These are phyloP conservation scores for Neostethus bicornis DNA, from an alignment of 2,797 vertebrate species.

Conservation along the genomic window DNA sequence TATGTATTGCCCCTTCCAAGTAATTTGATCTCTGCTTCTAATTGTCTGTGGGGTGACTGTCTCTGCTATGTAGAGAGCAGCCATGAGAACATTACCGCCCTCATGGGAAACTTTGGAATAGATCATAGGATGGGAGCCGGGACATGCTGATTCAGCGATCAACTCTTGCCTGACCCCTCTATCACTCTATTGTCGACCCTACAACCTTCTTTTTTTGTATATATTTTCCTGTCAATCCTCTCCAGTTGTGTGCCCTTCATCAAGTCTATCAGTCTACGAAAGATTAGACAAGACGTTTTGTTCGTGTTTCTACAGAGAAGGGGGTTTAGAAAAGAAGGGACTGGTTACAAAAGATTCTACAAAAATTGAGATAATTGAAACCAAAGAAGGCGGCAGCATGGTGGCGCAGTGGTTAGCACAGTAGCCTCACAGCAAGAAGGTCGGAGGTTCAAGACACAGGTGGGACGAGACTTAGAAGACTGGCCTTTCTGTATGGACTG, in stretches of 20 bases:
- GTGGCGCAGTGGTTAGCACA: too few species aligned
- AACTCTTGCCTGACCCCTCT: constrained; percentile 25
- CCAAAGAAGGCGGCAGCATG: too few species aligned
- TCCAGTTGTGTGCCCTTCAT: constrained; percentile 38
- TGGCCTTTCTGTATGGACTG: too few species aligned
- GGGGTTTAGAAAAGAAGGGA: neutral
- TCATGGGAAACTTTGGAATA: constrained; percentile 65
- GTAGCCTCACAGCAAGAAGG: too few species aligned
- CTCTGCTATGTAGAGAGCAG: constrained; percentile 59
- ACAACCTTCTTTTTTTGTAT: constrained; percentile 22
- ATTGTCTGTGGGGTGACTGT: constrained; percentile 48
- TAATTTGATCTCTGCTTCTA: constrained; percentile 55
- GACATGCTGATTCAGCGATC: constrained; percentile 68
- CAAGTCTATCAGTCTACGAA: constrained; percentile 36
- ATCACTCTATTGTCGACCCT: constrained; percentile 2
- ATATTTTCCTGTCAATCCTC: constrained; percentile 49
- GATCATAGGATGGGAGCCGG: constrained; percentile 48
- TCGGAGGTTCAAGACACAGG: too few species aligned
- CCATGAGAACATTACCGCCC: constrained; percentile 57
- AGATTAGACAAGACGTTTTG: constrained; percentile 39
- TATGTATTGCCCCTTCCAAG: constrained; percentile 21
- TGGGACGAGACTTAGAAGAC: too few species aligned
- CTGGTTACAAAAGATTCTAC: constrained; percentile 9
- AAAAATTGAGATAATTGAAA: constrained; percentile 5
- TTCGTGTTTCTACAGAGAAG: too few species aligned